Percentiles rank a stretch among this genome's conserved stretches.
phyloP scores from a whole-genome alignment of 2,113 vertebrate genomes.

The Rhinopithecus roxellana region DNA sequence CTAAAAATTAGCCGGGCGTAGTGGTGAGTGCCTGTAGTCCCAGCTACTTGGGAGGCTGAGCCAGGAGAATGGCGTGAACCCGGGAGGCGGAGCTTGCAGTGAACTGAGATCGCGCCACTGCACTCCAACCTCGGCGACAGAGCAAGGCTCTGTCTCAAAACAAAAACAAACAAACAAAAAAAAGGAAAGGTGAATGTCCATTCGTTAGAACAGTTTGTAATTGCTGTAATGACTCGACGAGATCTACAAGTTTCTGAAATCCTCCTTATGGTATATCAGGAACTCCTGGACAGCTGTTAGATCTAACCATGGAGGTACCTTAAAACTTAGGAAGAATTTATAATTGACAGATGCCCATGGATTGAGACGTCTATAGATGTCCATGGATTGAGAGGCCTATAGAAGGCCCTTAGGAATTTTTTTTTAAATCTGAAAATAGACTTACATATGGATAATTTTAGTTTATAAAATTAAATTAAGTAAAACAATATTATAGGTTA shows the following conservation, averaged over 20 bases:
- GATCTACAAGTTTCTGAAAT: background rate
- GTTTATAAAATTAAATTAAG: constrained; percentile 10
- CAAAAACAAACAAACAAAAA: too few relatives aligned
- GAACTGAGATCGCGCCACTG: too few relatives aligned
- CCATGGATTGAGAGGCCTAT: background rate
- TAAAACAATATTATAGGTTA: background rate
- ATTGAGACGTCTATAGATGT: background rate
- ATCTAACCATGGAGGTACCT: background rate
- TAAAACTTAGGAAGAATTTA: background rate
- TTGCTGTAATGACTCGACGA: background rate
- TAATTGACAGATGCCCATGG: background rate
- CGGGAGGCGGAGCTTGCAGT: too few relatives aligned
- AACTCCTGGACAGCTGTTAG: background rate
- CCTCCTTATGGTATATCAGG: background rate
- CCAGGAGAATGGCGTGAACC: too few relatives aligned
- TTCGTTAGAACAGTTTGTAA: background rate
- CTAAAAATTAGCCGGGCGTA: too few relatives aligned
- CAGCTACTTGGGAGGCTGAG: too few relatives aligned
- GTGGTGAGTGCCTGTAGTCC: too few relatives aligned
- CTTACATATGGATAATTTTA: background rate
- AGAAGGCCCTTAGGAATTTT: background rate
- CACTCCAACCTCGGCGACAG: too few relatives aligned
- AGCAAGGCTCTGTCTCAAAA: too few relatives aligned
- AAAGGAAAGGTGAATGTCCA: background rate
- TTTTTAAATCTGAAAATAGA: background rate